These are phyloP conservation scores for Vanacampus margaritifer DNA, from an alignment of 2,113 vertebrate genomes.

Conservation along the genomic window DNA sequence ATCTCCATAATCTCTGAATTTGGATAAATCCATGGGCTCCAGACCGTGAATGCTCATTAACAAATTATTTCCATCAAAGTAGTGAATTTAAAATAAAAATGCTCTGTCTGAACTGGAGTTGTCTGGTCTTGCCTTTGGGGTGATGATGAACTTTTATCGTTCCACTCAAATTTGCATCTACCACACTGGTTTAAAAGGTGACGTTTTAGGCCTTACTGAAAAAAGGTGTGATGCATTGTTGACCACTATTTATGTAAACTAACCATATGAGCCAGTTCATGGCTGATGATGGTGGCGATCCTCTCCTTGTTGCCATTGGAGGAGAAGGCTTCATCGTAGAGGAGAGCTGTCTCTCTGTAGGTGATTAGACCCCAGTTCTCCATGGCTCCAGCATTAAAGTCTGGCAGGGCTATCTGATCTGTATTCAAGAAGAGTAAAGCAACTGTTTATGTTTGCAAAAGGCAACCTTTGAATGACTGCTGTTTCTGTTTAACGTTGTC, in stretches of 20 bases:
- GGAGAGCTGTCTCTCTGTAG: slow-evolving; percentile 75
- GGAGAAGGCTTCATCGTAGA: slow-evolving; percentile 64
- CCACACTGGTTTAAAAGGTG: background rate
- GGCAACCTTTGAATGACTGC: background rate
- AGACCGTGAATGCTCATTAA: no score
- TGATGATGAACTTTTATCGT: no score
- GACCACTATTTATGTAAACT: background rate
- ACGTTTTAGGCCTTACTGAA: background rate
- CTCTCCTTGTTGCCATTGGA: slow-evolving; percentile 75
- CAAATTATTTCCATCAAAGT: no score
- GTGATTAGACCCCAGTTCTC: slow-evolving; percentile 81
- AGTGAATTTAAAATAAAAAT: no score
- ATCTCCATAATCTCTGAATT: no score
- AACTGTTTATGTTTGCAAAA: background rate
- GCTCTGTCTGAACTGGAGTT: no score
- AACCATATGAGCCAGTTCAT: slow-evolving; percentile 80
- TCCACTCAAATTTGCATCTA: background rate
- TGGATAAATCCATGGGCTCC: no score
- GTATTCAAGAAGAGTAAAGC: background rate
- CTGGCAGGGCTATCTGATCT: slow-evolving; percentile 79
- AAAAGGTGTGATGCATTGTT: background rate
- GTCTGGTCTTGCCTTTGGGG: no score
- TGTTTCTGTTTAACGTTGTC: background rate
- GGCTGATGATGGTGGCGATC: slow-evolving; percentile 71
- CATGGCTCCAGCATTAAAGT: slow-evolving; percentile 77